Evolutionary conservation across 30 jellyfish, hydroid and myxozoan species (phyloP), one percentile per base, ranked within the genome.

Genomic region (Turritopsis rubra): DNA sequence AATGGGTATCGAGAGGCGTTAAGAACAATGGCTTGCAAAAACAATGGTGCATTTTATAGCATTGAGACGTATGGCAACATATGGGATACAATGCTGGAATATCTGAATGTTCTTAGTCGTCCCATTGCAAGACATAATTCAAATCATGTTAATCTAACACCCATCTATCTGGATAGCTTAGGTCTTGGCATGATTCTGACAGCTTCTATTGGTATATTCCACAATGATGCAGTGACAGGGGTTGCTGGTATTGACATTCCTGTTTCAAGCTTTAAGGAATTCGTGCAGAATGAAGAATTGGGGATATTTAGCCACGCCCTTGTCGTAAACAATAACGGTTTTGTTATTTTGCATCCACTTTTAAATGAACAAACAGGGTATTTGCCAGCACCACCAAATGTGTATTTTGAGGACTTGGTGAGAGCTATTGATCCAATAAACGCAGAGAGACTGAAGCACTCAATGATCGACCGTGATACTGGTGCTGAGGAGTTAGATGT

Each of bases 311-410:
- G 88, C 3, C 88, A 71, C 29, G 87, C n/a, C 5, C 21, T 82
- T 24, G 41, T 82, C 7, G 31, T 82, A 21, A 82, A 82, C 52
- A 82, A 82, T 54, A 82, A 82, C 73, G 88, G 88, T 1, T 82
- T 82, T 71, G 75, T 82, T 28, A 21, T 82, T 8, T 24, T 82
- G 70, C 88, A 82, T 66, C 88, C 88, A 24, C 70, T 27, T 65
- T 82, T 82, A 18, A 71, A 85, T 16, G 88, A 82, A 16, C 88
- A 82, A 71, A 65, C 88, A n/a, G 97, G 97, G 8, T 91, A 91
- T 81, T 89, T 91, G 53, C 94, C 96, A 1, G 84, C 90, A 1
- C 96, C 96, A 21, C 83, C 96, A 52, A 91, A 91, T 84, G 97
- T 91, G 13, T 87, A 83, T 54, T 84, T 91, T 20, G 97, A 91